Conservation (phyloP, 2,797 vertebrate genomes). For the Sebastes matsubarae region DNA sequence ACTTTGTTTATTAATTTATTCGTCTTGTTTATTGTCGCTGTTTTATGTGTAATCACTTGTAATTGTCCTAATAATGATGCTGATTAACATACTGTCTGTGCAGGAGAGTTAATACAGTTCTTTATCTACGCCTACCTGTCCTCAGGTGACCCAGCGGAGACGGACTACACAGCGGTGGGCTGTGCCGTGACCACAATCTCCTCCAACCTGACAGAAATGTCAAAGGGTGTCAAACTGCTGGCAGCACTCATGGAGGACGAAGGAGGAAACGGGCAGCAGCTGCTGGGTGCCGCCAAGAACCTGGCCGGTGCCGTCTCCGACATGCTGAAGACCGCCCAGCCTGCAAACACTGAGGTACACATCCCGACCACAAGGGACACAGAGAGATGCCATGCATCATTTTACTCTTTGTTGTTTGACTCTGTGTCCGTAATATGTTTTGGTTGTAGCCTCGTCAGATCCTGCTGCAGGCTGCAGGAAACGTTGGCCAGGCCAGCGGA, state of each 20-base stretch:
- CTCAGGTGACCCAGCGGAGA: constrained; percentile 95
- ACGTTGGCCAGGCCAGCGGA: constrained; percentile 94
- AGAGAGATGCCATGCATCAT: not conserved
- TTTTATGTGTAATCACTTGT: not conserved
- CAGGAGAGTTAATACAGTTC: not conserved
- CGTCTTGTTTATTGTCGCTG: not conserved
- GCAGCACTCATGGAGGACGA: constrained; percentile 96
- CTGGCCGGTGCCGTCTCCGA: constrained; percentile 93
- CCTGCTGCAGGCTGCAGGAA: constrained; percentile 95
- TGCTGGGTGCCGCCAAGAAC: constrained; percentile 95
- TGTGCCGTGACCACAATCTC: constrained; percentile 98
- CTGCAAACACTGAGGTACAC: constrained; percentile 91
- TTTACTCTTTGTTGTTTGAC: not conserved
- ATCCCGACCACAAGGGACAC: too few relatives aligned
- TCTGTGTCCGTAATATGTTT: not conserved
- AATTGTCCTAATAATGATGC: not conserved
- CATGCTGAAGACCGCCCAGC: constrained; percentile 94
- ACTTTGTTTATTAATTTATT: not conserved
- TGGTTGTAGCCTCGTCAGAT: constrained; percentile 91
- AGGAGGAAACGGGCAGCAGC: constrained; percentile 91
- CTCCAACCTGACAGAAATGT: constrained; percentile 99
- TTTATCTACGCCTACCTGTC: not conserved
- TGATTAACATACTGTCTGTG: not conserved
- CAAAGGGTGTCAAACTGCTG: constrained; percentile 94
- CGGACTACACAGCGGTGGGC: constrained; percentile 96